These are phyloP conservation scores for Vollenhovia emeryi DNA, from an alignment of 1,140 invertebrate genomes.

Conservation along the genomic window DNA sequence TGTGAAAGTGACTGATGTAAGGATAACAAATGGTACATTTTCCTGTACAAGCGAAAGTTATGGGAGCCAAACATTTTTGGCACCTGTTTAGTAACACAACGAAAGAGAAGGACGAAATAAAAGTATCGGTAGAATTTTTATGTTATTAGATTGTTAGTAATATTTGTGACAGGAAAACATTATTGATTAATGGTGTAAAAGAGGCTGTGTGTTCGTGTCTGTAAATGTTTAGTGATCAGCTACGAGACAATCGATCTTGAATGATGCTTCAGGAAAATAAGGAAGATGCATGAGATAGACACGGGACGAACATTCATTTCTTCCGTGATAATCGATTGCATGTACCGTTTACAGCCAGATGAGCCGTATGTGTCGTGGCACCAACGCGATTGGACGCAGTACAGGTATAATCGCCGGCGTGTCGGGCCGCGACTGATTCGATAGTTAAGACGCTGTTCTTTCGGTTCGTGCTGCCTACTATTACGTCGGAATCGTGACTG, in stretches of 20 bases:
- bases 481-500: slow-evolving; percentile 69
- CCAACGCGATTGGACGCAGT: slow-evolving; percentile 88
- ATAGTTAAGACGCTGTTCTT: slow-evolving; percentile 87
- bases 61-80: neutral
- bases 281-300: slow-evolving; percentile 18
- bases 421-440: slow-evolving; percentile 86
- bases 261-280: neutral
- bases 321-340: slow-evolving; percentile 41
- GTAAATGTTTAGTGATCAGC: slow-evolving; percentile 1
- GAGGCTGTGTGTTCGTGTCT: neutral
- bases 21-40: neutral
- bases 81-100: neutral
- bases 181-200: neutral
- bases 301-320: slow-evolving; percentile 21
- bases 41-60: neutral
- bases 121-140: neutral
- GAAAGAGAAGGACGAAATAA: neutral
- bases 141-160: slow-evolving; percentile 7
- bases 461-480: slow-evolving; percentile 85
- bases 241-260: slow-evolving; percentile 19
- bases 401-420: slow-evolving; percentile 89
- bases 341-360: slow-evolving; percentile 89
- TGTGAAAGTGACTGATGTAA: neutral
- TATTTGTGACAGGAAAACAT: neutral
- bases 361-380: slow-evolving; percentile 86